Base-by-base conservation (phyloP, 2,888 invertebrate species). In the Epsilonema sp. region DNA sequence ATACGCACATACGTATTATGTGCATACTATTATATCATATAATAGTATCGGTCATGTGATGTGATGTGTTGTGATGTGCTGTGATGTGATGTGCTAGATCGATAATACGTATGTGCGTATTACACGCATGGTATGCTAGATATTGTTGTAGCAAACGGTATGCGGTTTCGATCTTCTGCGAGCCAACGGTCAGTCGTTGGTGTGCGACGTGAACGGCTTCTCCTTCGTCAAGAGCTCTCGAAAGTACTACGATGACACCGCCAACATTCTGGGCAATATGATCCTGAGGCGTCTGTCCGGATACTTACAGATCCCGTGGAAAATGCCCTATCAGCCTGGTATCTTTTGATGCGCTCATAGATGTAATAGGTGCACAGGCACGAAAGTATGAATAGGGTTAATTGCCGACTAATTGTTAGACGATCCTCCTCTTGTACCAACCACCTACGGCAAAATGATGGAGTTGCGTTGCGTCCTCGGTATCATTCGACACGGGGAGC, bases 141-240 rank as follows among this genome's bases (percentile, higher is more conserved):
- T n/a, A n/a, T n/a, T 31, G 31, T 31, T 63, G 38, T 59, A 73
- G 70, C 97, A 99, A 74, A 94, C 90, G 8, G 97, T 99, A 5
- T 99, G 97, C 67, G 97, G 97, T 20, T 99, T 99, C 67, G 97
- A 97, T 73, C 75, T 97, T 52, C 73, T 97, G 45, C 56, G 92
- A 67, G 94, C 97, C 21, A 94, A 87, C 72, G 97, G 97, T 43
- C 86, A 89, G 68, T 94, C 94, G 0, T 97, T 85, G 67, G 97
- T 99, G 0, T 97, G 97, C 70, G 97, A 99, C 73, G 97, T 99
- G 2, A 99, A 99, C 70, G 97, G 97, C 0, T 99, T 99, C 69
- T 94, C 92, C 64, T 99, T 99, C 69, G 97, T 99, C 24, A 99
- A 99, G 68, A 97, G 92, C 67, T 94, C 94, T 0, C 86, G 86